Evolutionary conservation across 1,140 invertebrate genomes (phyloP).

Genomic region (Zaprionus ornatus): DNA sequence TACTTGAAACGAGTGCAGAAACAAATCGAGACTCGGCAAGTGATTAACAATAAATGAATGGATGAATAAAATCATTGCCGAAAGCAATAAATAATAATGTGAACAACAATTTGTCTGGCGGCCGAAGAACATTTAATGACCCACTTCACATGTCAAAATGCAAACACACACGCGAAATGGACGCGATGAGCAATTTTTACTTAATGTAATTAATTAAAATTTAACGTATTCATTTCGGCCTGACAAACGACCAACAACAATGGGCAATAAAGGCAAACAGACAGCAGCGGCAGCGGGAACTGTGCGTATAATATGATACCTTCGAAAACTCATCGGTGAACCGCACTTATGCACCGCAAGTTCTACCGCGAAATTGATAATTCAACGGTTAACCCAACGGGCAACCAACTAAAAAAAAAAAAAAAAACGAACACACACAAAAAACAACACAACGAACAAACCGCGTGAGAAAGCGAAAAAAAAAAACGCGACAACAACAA

Average conservation of each 20-base stretch:
- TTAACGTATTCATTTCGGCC: constrained; percentile 71
- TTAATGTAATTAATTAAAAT: constrained; percentile 80
- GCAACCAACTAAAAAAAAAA: constrained; percentile 67
- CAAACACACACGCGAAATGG: constrained; percentile 19
- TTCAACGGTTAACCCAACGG: constrained; percentile 82
- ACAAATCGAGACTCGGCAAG: background rate
- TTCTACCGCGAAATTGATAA: constrained; percentile 83
- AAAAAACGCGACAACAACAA: constrained; percentile 32
- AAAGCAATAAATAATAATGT: constrained; percentile 1
- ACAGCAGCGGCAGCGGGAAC: constrained; percentile 4
- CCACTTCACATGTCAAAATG: constrained; percentile 71
- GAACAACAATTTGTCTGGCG: constrained; percentile 12
- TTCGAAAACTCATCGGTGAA: constrained; percentile 82
- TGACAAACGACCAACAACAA: constrained; percentile 44
- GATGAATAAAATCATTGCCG: constrained; percentile 6
- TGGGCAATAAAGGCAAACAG: constrained; percentile 33
- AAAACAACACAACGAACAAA: constrained; percentile 26
- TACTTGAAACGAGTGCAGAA: background rate
- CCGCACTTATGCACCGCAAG: constrained; percentile 83
- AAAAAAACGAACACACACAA: constrained; percentile 14
- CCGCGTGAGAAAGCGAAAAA: constrained; percentile 31
- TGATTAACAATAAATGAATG: constrained; percentile 14
- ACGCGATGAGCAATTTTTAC: constrained; percentile 63
- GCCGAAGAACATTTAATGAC: constrained; percentile 56
- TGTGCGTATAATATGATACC: constrained; percentile 70